Percentiles rank a stretch among this genome's conserved stretches.
phyloP scores from a whole-genome alignment of 2,113 vertebrate genomes.

The Rhinoptilus africanus region DNA sequence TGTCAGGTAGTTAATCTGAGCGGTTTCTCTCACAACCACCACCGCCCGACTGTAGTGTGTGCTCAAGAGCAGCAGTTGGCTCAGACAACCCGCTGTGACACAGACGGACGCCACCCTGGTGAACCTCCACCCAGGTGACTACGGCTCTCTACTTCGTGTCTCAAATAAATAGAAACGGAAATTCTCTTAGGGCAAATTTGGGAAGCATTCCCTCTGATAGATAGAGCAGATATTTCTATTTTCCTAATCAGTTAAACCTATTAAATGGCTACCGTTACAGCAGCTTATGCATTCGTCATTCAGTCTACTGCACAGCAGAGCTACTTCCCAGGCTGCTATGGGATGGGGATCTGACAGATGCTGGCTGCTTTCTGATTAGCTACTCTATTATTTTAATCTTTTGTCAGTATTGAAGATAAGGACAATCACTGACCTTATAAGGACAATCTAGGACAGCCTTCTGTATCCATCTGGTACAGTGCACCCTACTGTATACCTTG shows the following conservation, averaged over 20 bases:
- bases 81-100: accelerated
- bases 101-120: neutral
- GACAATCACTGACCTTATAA: neutral
- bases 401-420: neutral
- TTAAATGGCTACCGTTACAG: neutral
- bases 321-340: neutral
- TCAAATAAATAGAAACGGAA: neutral
- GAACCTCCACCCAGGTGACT: neutral
- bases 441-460: constrained; percentile 1
- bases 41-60: neutral
- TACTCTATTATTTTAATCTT: neutral
- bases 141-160: neutral
- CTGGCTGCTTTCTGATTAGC: constrained; percentile 27
- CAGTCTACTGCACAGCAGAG: neutral
- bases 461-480: neutral
- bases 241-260: neutral
- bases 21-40: neutral
- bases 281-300: neutral
- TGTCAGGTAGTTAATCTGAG: neutral
- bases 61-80: neutral
- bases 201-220: neutral
- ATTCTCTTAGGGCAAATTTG: neutral
- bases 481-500: constrained; percentile 1
- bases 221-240: neutral
- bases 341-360: neutral